phyloP scores from a whole-genome alignment of 2,797 vertebrate species.

The Lutjanus campechanus region DNA sequence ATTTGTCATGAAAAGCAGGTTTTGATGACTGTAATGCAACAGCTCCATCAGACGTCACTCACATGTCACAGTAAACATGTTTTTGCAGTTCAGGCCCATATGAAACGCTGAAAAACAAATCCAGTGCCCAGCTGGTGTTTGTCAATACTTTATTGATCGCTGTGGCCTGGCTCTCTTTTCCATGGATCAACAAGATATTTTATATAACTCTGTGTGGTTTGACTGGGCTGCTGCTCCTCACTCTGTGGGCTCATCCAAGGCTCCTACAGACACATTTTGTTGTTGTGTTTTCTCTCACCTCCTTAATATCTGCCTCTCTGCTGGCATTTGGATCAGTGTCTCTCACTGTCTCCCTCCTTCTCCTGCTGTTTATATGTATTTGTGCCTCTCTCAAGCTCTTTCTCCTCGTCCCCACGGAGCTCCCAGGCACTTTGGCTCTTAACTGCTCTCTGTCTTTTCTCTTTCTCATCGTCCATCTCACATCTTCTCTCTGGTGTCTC shows the following conservation, averaged over 20 bases:
- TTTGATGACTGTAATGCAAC: too few relatives aligned
- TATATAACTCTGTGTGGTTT: slow-evolving; percentile 68
- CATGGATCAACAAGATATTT: slow-evolving; percentile 71
- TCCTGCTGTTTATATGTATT: slow-evolving; percentile 42
- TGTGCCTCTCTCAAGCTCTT: slow-evolving; percentile 12
- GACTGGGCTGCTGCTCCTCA: slow-evolving; percentile 33
- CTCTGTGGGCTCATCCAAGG: slow-evolving; percentile 24
- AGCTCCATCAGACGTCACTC: not conserved
- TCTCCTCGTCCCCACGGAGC: slow-evolving; percentile 52
- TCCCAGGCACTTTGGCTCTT: slow-evolving; percentile 61
- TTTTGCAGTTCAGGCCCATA: slow-evolving; percentile 8
- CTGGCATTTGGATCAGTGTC: slow-evolving; percentile 49
- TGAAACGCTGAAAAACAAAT: slow-evolving; percentile 49
- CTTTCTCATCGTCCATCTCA: slow-evolving; percentile 55
- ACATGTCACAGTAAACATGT: not conserved
- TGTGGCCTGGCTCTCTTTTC: slow-evolving; percentile 59
- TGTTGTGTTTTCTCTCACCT: slow-evolving; percentile 30
- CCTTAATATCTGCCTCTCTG: slow-evolving; percentile 40
- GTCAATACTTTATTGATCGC: slow-evolving; percentile 73
- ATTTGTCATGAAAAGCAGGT: not conserved
- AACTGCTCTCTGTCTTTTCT: slow-evolving; percentile 40
- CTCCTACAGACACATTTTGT: slow-evolving; percentile 27
- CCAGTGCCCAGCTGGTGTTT: slow-evolving; percentile 31
- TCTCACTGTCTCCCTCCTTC: slow-evolving; percentile 42
- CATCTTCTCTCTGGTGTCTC: slow-evolving; percentile 66